Evolutionary conservation across 2,797 vertebrate species (phyloP).

Genomic region (Poecilia gillii): DNA sequence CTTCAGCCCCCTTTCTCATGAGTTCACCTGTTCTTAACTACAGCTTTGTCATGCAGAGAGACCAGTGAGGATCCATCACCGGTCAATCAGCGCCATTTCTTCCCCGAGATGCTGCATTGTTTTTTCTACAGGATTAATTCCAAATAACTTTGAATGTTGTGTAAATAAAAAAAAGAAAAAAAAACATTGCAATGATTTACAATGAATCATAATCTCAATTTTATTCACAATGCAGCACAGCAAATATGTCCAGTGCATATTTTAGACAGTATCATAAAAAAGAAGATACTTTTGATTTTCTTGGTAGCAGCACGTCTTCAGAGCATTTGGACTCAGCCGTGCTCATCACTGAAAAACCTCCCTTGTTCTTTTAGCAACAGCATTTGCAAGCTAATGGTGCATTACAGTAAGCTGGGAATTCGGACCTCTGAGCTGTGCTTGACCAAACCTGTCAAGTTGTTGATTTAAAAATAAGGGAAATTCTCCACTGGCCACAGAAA

Average conservation of each 20-base stretch:
- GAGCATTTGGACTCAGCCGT: not conserved
- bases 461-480: too few species aligned
- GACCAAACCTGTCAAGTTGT: too few species aligned
- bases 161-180: not conserved
- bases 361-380: not conserved
- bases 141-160: not conserved
- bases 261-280: not conserved
- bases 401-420: not conserved
- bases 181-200: not conserved
- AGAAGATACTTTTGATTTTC: not conserved
- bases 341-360: not conserved
- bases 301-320: not conserved
- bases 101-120: not conserved
- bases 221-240: not conserved
- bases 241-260: not conserved
- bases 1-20: constrained; percentile 3
- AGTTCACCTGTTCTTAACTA: constrained; percentile 34
- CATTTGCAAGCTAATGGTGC: not conserved
- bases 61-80: constrained; percentile 4
- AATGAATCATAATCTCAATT: not conserved
- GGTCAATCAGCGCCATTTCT: not conserved
- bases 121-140: not conserved
- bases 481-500: too few species aligned
- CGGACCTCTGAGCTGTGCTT: not conserved
- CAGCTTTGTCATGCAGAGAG: not conserved